Evolutionary conservation across 2,113 vertebrate species (phyloP).

Genomic region (Nycticryphes semicollaris): DNA sequence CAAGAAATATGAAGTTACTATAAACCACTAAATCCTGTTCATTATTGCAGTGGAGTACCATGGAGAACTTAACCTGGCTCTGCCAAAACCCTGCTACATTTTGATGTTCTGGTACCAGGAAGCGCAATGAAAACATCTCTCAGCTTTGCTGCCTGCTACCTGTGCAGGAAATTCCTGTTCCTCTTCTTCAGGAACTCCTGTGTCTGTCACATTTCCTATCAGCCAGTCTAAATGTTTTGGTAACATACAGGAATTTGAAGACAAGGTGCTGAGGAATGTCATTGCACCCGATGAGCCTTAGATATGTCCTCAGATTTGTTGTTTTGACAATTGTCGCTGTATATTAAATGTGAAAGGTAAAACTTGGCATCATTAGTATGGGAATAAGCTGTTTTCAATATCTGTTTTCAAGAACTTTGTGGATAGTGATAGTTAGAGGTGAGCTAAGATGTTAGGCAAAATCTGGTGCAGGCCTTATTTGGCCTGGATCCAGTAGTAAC

Average conservation of each 20-base stretch:
- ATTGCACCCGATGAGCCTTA: not conserved
- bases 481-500: not conserved
- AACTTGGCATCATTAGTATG: not conserved
- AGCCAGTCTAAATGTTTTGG: slow-evolving; percentile 18
- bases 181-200: slow-evolving; percentile 26
- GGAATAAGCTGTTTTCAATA: not conserved
- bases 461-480: not conserved
- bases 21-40: not conserved
- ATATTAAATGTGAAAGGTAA: not conserved
- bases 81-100: not conserved
- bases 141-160: slow-evolving; percentile 28
- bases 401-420: not conserved
- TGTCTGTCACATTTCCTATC: not conserved
- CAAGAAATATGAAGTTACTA: not conserved
- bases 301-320: not conserved
- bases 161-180: slow-evolving; percentile 61
- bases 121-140: slow-evolving; percentile 33
- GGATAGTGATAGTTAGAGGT: not conserved
- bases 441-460: not conserved
- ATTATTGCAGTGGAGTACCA: not conserved
- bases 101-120: not conserved
- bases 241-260: slow-evolving; percentile 8
- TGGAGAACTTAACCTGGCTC: not conserved
- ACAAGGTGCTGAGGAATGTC: not conserved
- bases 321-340: not conserved